Percentiles rank a stretch among this genome's conserved stretches.
phyloP scores from a whole-genome alignment of 2,888 invertebrate species.

The Torymus aiolomorphi region DNA sequence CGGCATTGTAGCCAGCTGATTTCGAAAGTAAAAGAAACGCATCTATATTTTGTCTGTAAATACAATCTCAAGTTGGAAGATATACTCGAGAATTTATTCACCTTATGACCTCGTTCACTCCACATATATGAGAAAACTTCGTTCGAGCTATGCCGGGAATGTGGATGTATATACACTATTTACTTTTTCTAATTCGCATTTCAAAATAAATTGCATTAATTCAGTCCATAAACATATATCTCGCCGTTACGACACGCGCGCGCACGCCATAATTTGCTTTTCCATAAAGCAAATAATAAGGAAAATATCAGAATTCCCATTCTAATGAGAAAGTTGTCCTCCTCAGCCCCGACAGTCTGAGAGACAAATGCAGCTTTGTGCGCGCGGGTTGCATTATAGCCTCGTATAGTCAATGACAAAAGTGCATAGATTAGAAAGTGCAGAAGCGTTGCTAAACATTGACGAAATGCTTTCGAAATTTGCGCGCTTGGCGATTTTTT shows the following conservation, averaged over 20 bases:
- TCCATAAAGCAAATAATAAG: background rate
- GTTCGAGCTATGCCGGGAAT: background rate
- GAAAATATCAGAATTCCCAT: background rate
- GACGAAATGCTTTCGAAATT: slow-evolving; percentile 54
- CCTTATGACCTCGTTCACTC: slow-evolving; percentile 35
- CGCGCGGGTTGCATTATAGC: slow-evolving; percentile 20
- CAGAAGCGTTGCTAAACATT: slow-evolving; percentile 40
- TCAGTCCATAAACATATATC: background rate
- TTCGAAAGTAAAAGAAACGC: too few relatives aligned
- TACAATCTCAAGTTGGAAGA: slow-evolving; percentile 6
- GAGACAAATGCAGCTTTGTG: slow-evolving; percentile 39
- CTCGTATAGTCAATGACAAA: slow-evolving; percentile 38
- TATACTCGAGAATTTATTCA: slow-evolving; percentile 27
- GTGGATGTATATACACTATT: background rate
- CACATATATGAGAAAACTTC: slow-evolving; percentile 1
- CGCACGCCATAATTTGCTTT: background rate
- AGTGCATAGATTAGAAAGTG: slow-evolving; percentile 57
- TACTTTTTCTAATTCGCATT: slow-evolving; percentile 16
- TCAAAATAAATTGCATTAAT: slow-evolving; percentile 9
- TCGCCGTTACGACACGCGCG: too few relatives aligned
- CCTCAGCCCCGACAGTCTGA: background rate
- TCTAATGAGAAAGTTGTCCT: slow-evolving; percentile 6
- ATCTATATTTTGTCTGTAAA: background rate
- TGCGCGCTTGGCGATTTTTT: background rate
- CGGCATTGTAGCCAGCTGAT: too few relatives aligned